phyloP scores from a whole-genome alignment of 2,797 vertebrate genomes.

The Coccyzus lansbergi region DNA sequence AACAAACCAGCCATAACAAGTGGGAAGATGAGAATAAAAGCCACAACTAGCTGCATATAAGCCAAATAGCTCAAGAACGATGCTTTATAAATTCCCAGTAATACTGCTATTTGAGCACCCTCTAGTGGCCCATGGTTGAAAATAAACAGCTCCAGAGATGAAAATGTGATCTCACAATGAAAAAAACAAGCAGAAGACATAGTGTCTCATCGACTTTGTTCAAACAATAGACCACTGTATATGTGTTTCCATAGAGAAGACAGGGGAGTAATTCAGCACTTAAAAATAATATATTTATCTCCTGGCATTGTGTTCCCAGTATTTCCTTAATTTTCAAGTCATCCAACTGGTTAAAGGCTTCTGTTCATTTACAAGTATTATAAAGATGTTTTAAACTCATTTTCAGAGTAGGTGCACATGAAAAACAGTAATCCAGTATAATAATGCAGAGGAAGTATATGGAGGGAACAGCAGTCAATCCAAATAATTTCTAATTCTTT shows the following conservation, averaged over 20 bases:
- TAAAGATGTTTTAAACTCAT: not conserved
- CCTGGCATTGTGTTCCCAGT: not conserved
- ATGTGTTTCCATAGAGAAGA: not conserved
- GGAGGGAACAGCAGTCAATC: not conserved
- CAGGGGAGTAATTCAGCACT: not conserved
- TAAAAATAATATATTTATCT: not conserved
- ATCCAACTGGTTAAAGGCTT: not conserved
- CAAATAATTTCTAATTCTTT: not conserved
- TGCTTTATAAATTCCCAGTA: not conserved
- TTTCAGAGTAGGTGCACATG: not conserved
- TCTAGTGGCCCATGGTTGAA: not conserved
- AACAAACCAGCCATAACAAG: not conserved
- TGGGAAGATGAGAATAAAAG: not conserved
- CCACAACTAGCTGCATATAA: not conserved
- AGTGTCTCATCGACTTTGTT: not conserved
- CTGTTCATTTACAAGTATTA: not conserved
- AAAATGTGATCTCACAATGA: fast-evolving
- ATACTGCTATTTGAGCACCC: slow-evolving; percentile 35
- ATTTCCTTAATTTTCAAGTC: not conserved
- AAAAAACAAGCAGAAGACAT: not conserved
- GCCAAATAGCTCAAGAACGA: not conserved
- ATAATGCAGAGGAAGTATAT: not conserved
- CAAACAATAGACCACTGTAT: not conserved
- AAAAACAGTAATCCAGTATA: not conserved
- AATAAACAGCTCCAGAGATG: not conserved